These are phyloP conservation scores for Alouatta palliata DNA, from an alignment of 2,113 vertebrate genomes.

Conservation along the genomic window DNA sequence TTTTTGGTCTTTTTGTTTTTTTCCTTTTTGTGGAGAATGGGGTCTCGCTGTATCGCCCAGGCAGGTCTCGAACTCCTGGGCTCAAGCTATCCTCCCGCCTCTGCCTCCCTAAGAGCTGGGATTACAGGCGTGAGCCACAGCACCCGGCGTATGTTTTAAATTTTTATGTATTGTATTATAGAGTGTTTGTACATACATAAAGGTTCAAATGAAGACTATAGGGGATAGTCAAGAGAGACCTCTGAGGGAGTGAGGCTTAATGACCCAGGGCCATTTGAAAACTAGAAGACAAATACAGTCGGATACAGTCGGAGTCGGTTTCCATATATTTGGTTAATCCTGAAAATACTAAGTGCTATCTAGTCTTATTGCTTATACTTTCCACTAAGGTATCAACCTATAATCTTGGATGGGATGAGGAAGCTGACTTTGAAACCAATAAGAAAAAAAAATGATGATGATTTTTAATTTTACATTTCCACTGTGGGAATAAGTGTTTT, in stretches of 20 bases:
- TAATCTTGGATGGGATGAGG: slow-evolving; percentile 26
- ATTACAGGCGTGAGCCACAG: too few relatives aligned
- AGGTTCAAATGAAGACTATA: not conserved
- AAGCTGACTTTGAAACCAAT: slow-evolving; percentile 43
- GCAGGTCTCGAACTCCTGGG: too few relatives aligned
- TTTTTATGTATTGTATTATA: slow-evolving; percentile 16
- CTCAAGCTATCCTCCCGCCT: too few relatives aligned
- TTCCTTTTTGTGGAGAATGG: too few relatives aligned
- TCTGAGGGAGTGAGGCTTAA: slow-evolving; percentile 20
- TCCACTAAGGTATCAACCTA: slow-evolving; percentile 56
- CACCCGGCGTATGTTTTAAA: slow-evolving; percentile 21
- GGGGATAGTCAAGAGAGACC: not conserved
- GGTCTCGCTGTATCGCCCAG: too few relatives aligned
- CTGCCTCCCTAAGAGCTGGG: too few relatives aligned
- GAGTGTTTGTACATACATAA: slow-evolving; percentile 14
- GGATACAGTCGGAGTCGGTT: slow-evolving; percentile 30
- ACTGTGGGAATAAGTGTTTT: not conserved
- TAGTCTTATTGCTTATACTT: slow-evolving; percentile 78
- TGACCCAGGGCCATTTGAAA: slow-evolving; percentile 13
- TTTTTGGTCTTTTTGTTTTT: too few relatives aligned
- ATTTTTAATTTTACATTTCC: slow-evolving; percentile 48
- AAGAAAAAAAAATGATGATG: not conserved
- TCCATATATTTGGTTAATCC: slow-evolving; percentile 68
- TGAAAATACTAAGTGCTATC: slow-evolving; percentile 61
- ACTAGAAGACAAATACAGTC: slow-evolving; percentile 51